Base-by-base conservation (phyloP, 2,113 vertebrate species). In the Forbesichthys agassizii region DNA sequence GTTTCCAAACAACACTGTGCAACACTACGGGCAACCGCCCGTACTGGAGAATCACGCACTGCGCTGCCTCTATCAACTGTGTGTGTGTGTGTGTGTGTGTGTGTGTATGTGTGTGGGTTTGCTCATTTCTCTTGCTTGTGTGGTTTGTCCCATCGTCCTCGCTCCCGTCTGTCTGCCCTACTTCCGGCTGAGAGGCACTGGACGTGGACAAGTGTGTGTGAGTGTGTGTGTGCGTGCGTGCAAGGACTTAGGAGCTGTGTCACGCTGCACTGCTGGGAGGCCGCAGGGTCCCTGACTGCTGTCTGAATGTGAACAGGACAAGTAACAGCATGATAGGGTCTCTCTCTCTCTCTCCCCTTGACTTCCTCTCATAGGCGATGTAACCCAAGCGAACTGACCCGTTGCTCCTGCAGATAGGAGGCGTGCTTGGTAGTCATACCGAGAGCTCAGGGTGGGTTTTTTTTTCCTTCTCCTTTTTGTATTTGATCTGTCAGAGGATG, bases 1-100 rank as follows among this genome's bases (percentile, higher is more conserved):
- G 87, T 85, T 90, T 90, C 83, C 83, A 81, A 85, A 87, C 85
- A 85, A 75, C 76, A 84, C 81, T 80, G 74, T 20, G 77, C 75
- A 78, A 60, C 81, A 86, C 84, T 67, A 78, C 71, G 73, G 62
- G 80, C 81, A 84, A 54, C 1, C 79, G 71, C 12, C 12, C 64
- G 20, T 71, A 73, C 61, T 66, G 74, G 69, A 27, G 80, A 68
- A 86, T 80, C 84, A 83, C 64, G 73, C 80, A 83, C 81, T 69
- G 81, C 33, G 60, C 80, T 78, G 80, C 75, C 70, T 74, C 72
- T 18, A 68, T 80, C 68, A 81, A 78, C 80, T 73, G 6, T 46
- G 33, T 61, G 9, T 69, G 33, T 60, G 3, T n/a, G 6, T 46
- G 3, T n/a, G 6, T 46, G 33, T 60, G 3, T n/a, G 20, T 33